These are phyloP conservation scores for Dermochelys coriacea DNA, from an alignment of 2,797 vertebrate species.

Conservation along the genomic window DNA sequence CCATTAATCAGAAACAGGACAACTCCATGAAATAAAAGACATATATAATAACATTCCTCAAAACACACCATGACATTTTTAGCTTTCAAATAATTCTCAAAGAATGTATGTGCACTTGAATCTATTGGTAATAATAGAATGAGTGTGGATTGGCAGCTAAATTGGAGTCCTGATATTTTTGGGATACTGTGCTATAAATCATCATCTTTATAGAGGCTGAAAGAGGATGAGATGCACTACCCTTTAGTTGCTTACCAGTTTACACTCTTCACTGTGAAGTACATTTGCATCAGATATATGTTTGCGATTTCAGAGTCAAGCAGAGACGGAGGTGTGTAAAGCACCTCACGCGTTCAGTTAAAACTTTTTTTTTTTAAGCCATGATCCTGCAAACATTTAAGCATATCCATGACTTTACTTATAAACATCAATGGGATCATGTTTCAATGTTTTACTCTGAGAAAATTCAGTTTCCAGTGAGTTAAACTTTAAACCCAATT, in stretches of 20 bases:
- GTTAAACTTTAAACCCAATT: neutral
- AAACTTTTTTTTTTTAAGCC: neutral
- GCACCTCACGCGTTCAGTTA: neutral
- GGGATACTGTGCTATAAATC: neutral
- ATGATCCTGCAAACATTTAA: conserved; percentile 10
- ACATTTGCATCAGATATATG: neutral
- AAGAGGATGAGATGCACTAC: neutral
- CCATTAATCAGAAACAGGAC: neutral
- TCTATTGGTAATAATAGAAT: neutral
- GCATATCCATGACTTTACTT: conserved; percentile 18
- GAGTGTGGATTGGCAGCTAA: neutral
- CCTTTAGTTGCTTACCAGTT: neutral
- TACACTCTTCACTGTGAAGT: neutral
- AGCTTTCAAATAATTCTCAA: conserved; percentile 33
- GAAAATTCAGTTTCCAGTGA: conserved; percentile 6
- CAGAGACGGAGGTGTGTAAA: conserved; percentile 12
- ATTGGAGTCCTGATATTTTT: neutral
- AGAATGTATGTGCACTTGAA: neutral
- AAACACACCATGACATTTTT: neutral
- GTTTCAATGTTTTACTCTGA: conserved; percentile 38
- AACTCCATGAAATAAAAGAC: neutral
- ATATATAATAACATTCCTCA: neutral
- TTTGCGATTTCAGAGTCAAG: conserved; percentile 49
- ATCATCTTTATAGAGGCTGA: neutral
- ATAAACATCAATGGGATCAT: conserved; percentile 22